Conservation (phyloP, 1,140 invertebrate species). For the Eupeodes corollae region DNA sequence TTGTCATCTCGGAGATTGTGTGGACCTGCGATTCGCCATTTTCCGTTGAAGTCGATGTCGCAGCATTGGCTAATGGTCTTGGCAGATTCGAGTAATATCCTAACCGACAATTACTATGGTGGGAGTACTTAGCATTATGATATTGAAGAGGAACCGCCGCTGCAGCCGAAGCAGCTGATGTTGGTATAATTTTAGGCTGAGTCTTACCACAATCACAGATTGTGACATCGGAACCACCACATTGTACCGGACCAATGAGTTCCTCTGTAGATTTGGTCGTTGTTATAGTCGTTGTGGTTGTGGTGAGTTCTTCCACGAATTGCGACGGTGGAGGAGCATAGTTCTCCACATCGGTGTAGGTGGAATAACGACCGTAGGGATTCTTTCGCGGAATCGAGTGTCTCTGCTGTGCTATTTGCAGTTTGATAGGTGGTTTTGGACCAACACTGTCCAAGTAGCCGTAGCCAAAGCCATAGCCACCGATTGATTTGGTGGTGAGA, state of each 20-base stretch:
- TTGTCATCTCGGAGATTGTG: conserved; percentile 32
- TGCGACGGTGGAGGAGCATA: conserved; percentile 38
- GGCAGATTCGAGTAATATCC: conserved; percentile 35
- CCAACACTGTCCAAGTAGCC: conserved; percentile 60
- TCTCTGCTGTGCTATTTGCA: conserved; percentile 43
- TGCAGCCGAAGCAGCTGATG: conserved; percentile 6
- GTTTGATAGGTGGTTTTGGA: conserved; percentile 40
- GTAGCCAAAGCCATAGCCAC: conserved; percentile 73
- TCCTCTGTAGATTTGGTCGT: conserved; percentile 69
- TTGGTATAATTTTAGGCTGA: background rate
- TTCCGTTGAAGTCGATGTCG: conserved; percentile 18
- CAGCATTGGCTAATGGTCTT: conserved; percentile 25
- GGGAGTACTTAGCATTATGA: conserved; percentile 29
- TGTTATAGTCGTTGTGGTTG: conserved; percentile 41
- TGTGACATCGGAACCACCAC: background rate
- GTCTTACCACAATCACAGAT: conserved; percentile 6
- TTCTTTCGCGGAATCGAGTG: conserved; percentile 41
- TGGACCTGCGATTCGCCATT: conserved; percentile 7
- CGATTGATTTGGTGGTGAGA: conserved; percentile 67
- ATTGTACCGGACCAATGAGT: conserved; percentile 42
- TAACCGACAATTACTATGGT: conserved; percentile 33
- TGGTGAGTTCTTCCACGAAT: conserved; percentile 37
- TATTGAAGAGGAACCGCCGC: conserved; percentile 26
- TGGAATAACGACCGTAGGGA: conserved; percentile 37
- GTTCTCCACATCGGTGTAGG: conserved; percentile 36